Percentiles rank a stretch among this genome's conserved stretches.
These are phyloP conservation scores for Parnassius smintheus DNA, from an alignment of 2,888 invertebrate genomes.

Conservation along the genomic window DNA sequence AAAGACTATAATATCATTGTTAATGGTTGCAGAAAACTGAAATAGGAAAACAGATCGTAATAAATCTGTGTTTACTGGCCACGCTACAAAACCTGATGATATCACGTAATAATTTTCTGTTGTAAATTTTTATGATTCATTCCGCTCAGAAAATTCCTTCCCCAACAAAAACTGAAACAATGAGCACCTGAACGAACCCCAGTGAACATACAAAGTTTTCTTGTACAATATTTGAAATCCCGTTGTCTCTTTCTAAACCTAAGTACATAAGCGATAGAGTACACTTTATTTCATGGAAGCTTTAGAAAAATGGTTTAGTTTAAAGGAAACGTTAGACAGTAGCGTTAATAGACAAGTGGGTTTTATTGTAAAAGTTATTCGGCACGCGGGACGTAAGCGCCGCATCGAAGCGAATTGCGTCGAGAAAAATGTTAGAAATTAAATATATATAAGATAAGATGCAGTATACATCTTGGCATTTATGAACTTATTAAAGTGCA, in stretches of 20 bases:
- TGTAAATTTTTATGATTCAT: conserved; percentile 6
- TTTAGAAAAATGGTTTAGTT: background rate
- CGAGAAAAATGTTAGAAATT: too few relatives aligned
- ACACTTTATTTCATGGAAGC: background rate
- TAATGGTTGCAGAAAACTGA: background rate
- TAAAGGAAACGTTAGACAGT: background rate
- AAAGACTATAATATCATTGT: background rate
- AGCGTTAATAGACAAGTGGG: background rate
- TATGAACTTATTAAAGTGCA: too few relatives aligned
- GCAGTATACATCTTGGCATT: too few relatives aligned
- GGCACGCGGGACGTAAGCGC: too few relatives aligned
- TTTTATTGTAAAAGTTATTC: background rate
- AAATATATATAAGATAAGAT: too few relatives aligned
- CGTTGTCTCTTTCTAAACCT: too few relatives aligned
- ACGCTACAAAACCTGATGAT: background rate
- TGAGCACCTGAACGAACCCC: too few relatives aligned
- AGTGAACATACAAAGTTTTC: too few relatives aligned
- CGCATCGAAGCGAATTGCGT: too few relatives aligned
- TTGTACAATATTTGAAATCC: too few relatives aligned
- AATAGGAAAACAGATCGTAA: background rate
- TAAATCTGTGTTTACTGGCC: background rate
- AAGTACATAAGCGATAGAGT: background rate
- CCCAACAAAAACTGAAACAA: too few relatives aligned
- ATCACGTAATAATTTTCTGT: conserved; percentile 4
- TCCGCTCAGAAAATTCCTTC: background rate